A percentile compares a stretch with the other conserved stretches of the same genome.
These are phyloP conservation scores for Physocephala rufipes DNA, from an alignment of 2,888 invertebrate genomes.

Conservation along the genomic window DNA sequence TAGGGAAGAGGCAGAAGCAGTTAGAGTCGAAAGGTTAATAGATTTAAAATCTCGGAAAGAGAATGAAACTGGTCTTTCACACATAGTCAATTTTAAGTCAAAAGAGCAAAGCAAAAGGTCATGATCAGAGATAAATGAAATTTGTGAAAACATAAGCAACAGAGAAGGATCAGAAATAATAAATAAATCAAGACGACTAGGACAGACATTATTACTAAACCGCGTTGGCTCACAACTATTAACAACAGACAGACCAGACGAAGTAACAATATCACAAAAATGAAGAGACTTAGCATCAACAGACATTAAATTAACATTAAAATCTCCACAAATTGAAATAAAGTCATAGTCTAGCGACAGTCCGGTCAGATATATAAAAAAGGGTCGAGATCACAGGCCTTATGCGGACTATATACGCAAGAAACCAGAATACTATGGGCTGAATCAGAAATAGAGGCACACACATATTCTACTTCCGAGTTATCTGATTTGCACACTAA, in stretches of 20 bases:
- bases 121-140: not conserved
- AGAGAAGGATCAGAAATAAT: not conserved
- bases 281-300: not conserved
- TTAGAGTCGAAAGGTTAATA: not conserved
- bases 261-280: not conserved
- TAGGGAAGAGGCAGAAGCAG: not conserved
- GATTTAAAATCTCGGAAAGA: not conserved
- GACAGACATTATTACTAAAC: not conserved
- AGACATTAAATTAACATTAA: slow-evolving; percentile 10
- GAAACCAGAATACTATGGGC: not conserved
- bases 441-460: not conserved
- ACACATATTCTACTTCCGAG: not conserved
- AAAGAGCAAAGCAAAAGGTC: no score
- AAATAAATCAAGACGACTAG: not conserved
- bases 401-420: slow-evolving; percentile 3
- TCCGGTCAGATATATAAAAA: not conserved
- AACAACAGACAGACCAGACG: slow-evolving; percentile 2
- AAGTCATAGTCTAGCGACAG: slow-evolving; percentile 8
- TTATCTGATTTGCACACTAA: not conserved
- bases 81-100: not conserved
- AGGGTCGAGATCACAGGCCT: slow-evolving; percentile 5
- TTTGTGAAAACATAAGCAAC: not conserved
- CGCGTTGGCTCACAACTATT: not conserved
- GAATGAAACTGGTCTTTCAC: not conserved
- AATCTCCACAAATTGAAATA: slow-evolving; percentile 1